phyloP scores from a whole-genome alignment of 2,797 vertebrate genomes.

The Cossypha heuglini region DNA sequence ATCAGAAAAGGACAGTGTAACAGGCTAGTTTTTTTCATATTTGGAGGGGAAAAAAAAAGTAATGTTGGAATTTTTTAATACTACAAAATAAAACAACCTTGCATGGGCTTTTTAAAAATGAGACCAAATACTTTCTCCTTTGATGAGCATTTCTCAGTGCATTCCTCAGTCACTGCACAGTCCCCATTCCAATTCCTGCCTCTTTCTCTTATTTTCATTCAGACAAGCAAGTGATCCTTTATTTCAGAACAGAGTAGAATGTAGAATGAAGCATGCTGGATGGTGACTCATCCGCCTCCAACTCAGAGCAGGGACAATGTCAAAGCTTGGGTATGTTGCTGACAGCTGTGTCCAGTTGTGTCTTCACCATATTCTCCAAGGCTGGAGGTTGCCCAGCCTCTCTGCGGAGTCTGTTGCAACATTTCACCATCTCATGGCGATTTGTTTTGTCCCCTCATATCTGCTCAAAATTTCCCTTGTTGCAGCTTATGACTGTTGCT shows the following conservation, averaged over 20 bases:
- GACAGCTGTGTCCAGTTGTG: not conserved
- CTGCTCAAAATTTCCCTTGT: not conserved
- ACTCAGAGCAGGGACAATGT: not conserved
- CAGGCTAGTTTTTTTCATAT: not conserved
- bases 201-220: not conserved
- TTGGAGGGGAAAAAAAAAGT: not conserved
- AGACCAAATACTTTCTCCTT: not conserved
- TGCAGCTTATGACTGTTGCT: not conserved
- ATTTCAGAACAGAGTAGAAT: not conserved
- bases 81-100: not conserved
- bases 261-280: not conserved
- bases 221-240: not conserved
- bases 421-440: not conserved
- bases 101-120: not conserved
- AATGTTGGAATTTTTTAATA: not conserved
- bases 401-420: not conserved
- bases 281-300: not conserved
- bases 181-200: not conserved
- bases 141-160: not conserved
- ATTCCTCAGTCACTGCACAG: not conserved
- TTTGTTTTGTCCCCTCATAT: not conserved
- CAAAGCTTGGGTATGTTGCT: not conserved
- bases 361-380: not conserved
- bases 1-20: not conserved
- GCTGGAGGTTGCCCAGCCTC: not conserved